Base-by-base conservation (phyloP, 2,797 vertebrate genomes). In the Remorina albescens region DNA sequence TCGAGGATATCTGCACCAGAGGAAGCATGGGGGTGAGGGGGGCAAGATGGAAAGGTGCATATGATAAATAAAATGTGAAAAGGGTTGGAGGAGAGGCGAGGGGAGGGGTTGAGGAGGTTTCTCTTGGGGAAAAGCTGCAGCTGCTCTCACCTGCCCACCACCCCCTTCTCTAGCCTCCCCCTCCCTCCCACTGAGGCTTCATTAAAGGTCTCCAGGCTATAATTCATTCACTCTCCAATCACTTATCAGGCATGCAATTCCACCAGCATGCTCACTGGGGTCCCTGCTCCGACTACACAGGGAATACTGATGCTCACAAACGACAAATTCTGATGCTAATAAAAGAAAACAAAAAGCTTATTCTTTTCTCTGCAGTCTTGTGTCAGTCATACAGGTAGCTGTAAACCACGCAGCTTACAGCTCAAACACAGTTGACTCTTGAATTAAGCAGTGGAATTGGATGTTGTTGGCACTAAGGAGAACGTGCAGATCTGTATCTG, bases 161-260 rank as follows among this genome's bases (percentile, higher is more conserved):
- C 62, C 80, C 74, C 84, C 25, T 55, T 32, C 54, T 34, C 55
- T 0, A 23, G 10, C 39, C 28, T 44, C 66, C 32, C 15, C 59
- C 25, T 32, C 74, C 19, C 76, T 69, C 79, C 81, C 86, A 80
- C 82, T 34, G 83, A 89, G 83, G 79, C 83, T 81, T 91, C 89
- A 90, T 92, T 88, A 91, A 86, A 86, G 81, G 87, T 89, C 91
- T 89, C 88, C 80, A 71, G 78, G 81, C 89, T 87, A 53, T 83
- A 90, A 90, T 91, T 91, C 87, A 92, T 85, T 91, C 83, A 70
- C 76, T 84, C 76, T 67, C 73, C 86, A 91, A 91, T 90, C 90
- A 89, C 85, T 90, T 90, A 86, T 89, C 73, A 71, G 76, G 66
- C 65, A 42, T 60, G 72, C 69, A 73, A 55, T 74, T 74, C 78